A percentile compares a stretch with the other conserved stretches of the same genome.
Evolutionary conservation across 2,888 invertebrate species (phyloP).

Genomic region (Anthophora plumipes): DNA sequence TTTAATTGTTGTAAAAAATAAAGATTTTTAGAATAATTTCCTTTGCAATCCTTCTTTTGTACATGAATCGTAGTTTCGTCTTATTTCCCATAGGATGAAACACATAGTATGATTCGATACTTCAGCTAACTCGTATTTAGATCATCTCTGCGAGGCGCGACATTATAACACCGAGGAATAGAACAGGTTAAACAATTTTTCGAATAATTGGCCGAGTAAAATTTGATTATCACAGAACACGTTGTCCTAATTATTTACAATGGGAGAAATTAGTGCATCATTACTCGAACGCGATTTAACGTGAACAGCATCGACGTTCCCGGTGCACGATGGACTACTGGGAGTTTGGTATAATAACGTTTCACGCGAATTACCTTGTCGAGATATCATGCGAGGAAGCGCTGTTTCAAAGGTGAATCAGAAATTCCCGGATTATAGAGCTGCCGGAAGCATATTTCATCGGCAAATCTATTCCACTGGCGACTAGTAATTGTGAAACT

Average conservation of each 20-base stretch:
- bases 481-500: too few species aligned
- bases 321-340: neutral
- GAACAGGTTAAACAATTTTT: neutral
- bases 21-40: too few species aligned
- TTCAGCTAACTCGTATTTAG: too few species aligned
- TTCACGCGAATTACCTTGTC: slow-evolving; percentile 30
- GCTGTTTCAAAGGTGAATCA: neutral
- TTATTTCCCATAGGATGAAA: too few species aligned
- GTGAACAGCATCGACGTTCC: slow-evolving; percentile 16
- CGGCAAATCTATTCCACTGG: too few species aligned
- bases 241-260: slow-evolving; percentile 45
- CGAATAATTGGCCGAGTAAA: slow-evolving; percentile 3
- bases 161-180: too few species aligned
- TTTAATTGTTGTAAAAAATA: too few species aligned
- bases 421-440: slow-evolving; percentile 9
- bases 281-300: slow-evolving; percentile 33
- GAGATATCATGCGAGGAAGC: slow-evolving; percentile 6
- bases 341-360: slow-evolving; percentile 34
- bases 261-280: slow-evolving; percentile 43
- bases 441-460: neutral
- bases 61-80: too few species aligned
- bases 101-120: too few species aligned
- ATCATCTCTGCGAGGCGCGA: too few species aligned
- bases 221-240: slow-evolving; percentile 23
- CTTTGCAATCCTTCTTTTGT: too few species aligned